phyloP scores from a whole-genome alignment of 2,888 invertebrate genomes.

The Epinotia bilunana region DNA sequence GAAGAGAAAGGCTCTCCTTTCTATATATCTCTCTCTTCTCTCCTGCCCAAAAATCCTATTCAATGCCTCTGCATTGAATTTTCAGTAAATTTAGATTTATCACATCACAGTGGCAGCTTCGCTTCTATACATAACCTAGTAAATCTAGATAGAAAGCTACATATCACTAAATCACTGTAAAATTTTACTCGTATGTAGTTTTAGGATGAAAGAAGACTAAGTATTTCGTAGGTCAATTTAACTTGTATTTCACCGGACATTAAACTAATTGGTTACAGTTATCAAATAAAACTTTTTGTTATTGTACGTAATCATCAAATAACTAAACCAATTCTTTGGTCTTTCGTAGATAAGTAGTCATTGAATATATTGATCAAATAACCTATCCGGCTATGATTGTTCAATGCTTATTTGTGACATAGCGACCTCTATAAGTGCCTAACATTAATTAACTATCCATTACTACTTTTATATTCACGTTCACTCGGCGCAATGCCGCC shows the following conservation, averaged over 20 bases:
- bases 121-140: background rate
- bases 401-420: constrained; percentile 24
- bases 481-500: constrained; percentile 37
- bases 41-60: no score
- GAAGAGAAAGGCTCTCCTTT: no score
- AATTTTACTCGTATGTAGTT: no score
- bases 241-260: no score
- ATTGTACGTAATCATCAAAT: background rate
- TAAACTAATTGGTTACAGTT: no score
- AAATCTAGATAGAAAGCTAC: background rate
- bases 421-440: constrained; percentile 34
- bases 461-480: constrained; percentile 35
- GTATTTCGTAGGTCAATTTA: background rate
- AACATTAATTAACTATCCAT: constrained; percentile 22
- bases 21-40: no score
- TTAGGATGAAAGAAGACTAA: background rate
- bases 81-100: background rate
- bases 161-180: no score
- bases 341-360: background rate
- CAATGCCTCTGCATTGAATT: no score
- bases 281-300: background rate
- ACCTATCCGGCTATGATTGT: constrained; percentile 7
- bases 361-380: constrained; percentile 33
- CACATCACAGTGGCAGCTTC: background rate
- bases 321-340: background rate